Conservation (phyloP, 1,140 invertebrate species). For the Microplitis demolitor region DNA sequence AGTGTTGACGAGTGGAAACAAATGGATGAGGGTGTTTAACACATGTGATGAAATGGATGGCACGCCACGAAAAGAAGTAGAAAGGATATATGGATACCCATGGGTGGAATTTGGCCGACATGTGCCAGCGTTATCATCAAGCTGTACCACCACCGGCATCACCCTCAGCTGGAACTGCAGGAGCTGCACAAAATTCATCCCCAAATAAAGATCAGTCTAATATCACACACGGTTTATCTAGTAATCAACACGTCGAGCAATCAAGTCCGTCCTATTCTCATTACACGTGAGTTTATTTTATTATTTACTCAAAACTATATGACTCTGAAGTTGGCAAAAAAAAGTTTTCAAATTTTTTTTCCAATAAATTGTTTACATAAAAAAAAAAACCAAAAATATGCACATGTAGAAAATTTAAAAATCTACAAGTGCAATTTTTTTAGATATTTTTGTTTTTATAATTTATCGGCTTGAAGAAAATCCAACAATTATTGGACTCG, state of each 20-base stretch:
- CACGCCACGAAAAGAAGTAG: constrained; percentile 53
- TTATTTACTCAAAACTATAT: neutral
- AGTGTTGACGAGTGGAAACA: constrained; percentile 33
- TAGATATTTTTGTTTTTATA: no score
- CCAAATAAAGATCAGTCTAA: constrained; percentile 54
- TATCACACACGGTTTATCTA: constrained; percentile 52
- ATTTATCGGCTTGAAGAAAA: no score
- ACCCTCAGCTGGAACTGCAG: no score
- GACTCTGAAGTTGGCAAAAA: no score
- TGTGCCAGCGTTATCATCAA: constrained; percentile 63
- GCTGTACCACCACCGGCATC: constrained; percentile 40
- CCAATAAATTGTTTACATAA: no score
- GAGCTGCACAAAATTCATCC: constrained; percentile 48
- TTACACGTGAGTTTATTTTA: constrained; percentile 53
- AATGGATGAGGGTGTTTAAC: constrained; percentile 38
- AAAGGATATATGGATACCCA: constrained; percentile 63
- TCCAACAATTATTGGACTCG: no score
- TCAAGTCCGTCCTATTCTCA: constrained; percentile 55
- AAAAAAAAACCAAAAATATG: no score
- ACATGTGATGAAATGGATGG: constrained; percentile 57
- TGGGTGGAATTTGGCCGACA: constrained; percentile 63
- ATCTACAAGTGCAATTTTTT: no score
- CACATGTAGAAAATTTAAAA: no score
- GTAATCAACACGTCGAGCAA: constrained; percentile 55
- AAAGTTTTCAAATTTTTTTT: no score